A percentile compares a stretch with the other conserved stretches of the same genome.
Conservation (phyloP, 2,888 invertebrate species). For the Tachina grossa region DNA sequence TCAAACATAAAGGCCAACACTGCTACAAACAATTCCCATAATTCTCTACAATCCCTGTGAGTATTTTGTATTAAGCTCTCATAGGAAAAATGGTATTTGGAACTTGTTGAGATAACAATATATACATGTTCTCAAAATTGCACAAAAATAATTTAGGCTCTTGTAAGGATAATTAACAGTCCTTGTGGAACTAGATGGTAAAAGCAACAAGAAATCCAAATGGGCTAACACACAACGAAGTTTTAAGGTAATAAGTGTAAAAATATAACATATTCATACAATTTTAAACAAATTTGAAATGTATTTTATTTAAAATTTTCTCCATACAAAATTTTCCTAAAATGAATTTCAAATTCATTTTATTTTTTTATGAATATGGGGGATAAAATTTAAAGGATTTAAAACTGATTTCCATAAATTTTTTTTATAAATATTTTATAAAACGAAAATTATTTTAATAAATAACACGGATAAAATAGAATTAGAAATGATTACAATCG, state of each 20-base stretch:
- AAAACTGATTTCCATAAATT: too few relatives aligned
- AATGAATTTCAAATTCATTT: too few relatives aligned
- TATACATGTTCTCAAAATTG: constrained; percentile 6
- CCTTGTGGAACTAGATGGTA: neutral
- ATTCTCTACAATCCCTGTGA: neutral
- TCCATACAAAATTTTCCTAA: too few relatives aligned
- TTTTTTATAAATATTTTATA: too few relatives aligned
- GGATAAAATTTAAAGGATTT: too few relatives aligned
- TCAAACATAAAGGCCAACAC: constrained; percentile 22
- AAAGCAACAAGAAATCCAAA: neutral
- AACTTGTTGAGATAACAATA: neutral
- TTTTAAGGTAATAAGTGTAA: neutral
- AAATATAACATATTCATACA: too few relatives aligned
- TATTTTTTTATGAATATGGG: too few relatives aligned
- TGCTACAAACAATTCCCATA: neutral
- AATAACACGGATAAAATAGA: too few relatives aligned
- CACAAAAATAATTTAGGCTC: constrained; percentile 4
- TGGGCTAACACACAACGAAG: neutral
- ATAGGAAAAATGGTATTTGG: neutral
- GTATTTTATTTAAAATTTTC: too few relatives aligned
- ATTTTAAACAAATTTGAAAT: too few relatives aligned
- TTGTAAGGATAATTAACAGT: constrained; percentile 30
- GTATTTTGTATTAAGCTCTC: neutral
- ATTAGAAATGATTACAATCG: too few relatives aligned
- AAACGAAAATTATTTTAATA: too few relatives aligned